Evolutionary conservation across 92 coral and sea anemone genomes (phyloP), one percentile per base, ranked within the genome.

Genomic region (Phymanthus crucifer): DNA sequence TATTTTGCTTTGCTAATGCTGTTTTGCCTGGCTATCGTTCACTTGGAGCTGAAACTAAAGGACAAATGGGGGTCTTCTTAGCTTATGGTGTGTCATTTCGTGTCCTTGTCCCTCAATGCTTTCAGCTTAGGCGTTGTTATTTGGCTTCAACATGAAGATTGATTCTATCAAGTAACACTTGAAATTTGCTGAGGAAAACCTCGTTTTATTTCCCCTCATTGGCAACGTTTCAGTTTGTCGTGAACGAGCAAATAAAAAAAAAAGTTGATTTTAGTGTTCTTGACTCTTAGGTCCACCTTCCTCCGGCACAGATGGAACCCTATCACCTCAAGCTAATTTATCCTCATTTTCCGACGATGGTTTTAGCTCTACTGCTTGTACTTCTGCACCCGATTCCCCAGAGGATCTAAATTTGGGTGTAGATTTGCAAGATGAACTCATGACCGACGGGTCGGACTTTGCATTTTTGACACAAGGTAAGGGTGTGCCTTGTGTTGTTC

Each of bases 301-400:
- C 71, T 72, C 91, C 72, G 82, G 88, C 76, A 77, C 81, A 45
- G 92, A 87, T 50, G 79, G 83, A 70, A 45, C 89, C 84, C 84
- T 78, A 69, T 90, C 97, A 84, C 97, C 97, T 73, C 93, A 87
- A 91, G 92, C 92, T 77, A 91, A 88, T 76, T 84, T 89, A 75
- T 93, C 97, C 97, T 93, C 94, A 90, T 90, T 88, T 91, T 93
- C 84, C 89, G 97, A 93, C 45, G 97, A 91, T 75, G 87, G 80
- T 77, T 87, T 82, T 80, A 85, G 94, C 89, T 86, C 99, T 96
- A 96, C 99, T 87, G 87, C 99, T 96, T 96, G 99, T 93, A 91
- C 99, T 96, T 96, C 99, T 96, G 92, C 94, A 75, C 89, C 96
- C 83, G 32, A 86, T 80, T 84, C 99, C n/a, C 91, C 92, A 4